Evolutionary conservation across 1,140 invertebrate species (phyloP).

Genomic region (Dinothrombium tinctorium): DNA sequence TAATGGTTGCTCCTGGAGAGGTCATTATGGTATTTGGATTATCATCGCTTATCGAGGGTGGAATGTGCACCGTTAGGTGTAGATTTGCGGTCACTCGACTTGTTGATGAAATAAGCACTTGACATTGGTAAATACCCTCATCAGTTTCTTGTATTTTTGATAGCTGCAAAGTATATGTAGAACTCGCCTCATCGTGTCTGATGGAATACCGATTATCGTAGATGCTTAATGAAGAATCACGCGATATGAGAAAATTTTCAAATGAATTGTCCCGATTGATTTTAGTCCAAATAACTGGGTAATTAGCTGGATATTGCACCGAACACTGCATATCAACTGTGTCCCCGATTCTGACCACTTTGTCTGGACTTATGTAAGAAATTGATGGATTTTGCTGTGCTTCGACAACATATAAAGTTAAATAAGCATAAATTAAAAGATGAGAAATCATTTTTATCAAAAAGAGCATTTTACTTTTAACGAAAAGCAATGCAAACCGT

Average conservation of each 20-base stretch:
- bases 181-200: constrained; percentile 46
- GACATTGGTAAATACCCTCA: constrained; percentile 61
- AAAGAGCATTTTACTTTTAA: too few species aligned
- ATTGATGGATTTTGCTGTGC: too few species aligned
- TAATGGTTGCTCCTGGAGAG: constrained; percentile 47
- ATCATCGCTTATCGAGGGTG: constrained; percentile 74
- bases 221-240: constrained; percentile 50
- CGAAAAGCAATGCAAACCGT: too few species aligned
- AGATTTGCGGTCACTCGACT: constrained; percentile 29
- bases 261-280: constrained; percentile 9
- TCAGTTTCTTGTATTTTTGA: constrained; percentile 85
- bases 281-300: constrained; percentile 21
- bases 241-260: constrained; percentile 31
- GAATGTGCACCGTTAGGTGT: constrained; percentile 22
- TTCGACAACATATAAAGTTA: too few species aligned
- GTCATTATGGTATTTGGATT: constrained; percentile 62
- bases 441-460: too few species aligned
- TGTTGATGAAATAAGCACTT: constrained; percentile 48
- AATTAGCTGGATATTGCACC: constrained; percentile 63
- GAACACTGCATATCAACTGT: constrained; percentile 65
- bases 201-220: constrained; percentile 57
- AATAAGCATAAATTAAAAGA: too few species aligned
- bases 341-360: constrained; percentile 70
- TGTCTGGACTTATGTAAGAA: constrained; percentile 67
- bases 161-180: constrained; percentile 54